These are phyloP conservation scores for Crenuchus spilurus DNA, from an alignment of 2,797 vertebrate genomes.

Conservation along the genomic window DNA sequence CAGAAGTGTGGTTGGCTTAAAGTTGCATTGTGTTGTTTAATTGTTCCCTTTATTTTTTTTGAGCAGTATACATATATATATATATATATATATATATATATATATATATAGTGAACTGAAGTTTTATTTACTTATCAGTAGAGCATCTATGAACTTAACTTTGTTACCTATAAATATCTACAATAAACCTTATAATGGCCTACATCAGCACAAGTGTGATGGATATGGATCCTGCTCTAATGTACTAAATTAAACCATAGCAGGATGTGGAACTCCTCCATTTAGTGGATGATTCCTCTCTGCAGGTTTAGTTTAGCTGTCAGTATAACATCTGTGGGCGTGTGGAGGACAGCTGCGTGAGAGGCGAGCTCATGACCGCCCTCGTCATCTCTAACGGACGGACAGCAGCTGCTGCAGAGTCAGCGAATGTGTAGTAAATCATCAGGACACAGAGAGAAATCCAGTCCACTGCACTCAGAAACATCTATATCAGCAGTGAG, in stretches of 20 bases:
- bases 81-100: too few relatives aligned
- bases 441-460: neutral
- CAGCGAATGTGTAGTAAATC: conserved; percentile 1
- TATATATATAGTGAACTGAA: too few relatives aligned
- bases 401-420: conserved; percentile 16
- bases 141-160: too few relatives aligned
- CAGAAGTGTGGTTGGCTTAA: too few relatives aligned
- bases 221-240: neutral
- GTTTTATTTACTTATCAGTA: too few relatives aligned
- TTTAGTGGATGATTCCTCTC: neutral
- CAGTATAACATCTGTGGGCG: conserved; percentile 41
- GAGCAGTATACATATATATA: too few relatives aligned
- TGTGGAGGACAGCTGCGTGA: conserved; percentile 38
- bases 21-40: too few relatives aligned
- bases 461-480: neutral
- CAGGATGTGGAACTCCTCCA: conserved; percentile 2
- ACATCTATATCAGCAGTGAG: neutral
- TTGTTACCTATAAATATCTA: too few relatives aligned
- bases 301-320: conserved; percentile 20
- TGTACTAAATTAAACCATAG: neutral
- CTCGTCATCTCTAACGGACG: conserved; percentile 26
- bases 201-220: neutral
- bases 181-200: too few relatives aligned
- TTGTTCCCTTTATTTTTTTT: too few relatives aligned
- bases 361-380: conserved; percentile 29